These are phyloP conservation scores for Luscinia luscinia DNA, from an alignment of 2,797 vertebrate species.

Conservation along the genomic window DNA sequence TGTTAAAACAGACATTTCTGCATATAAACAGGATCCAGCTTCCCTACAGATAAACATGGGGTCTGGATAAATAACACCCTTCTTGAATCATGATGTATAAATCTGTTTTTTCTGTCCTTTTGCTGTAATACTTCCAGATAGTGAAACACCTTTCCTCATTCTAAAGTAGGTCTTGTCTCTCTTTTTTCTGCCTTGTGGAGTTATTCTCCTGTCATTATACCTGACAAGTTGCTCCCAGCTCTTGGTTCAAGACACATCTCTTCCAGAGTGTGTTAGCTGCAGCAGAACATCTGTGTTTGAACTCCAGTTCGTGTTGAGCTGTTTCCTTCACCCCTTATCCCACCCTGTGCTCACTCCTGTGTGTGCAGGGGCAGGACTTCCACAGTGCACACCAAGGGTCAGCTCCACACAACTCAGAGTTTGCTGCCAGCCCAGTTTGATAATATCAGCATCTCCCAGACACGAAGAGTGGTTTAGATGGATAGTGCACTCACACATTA, in stretches of 20 bases:
- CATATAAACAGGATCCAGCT: neutral
- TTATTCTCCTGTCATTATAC: neutral
- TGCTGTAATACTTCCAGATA: neutral
- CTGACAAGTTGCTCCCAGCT: neutral
- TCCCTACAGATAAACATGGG: neutral
- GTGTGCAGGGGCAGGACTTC: neutral
- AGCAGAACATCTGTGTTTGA: neutral
- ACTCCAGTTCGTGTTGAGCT: neutral
- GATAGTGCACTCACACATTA: fast-evolving
- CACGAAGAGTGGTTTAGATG: fast-evolving
- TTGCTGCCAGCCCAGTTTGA: neutral
- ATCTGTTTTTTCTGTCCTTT: neutral
- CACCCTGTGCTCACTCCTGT: neutral
- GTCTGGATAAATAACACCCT: neutral
- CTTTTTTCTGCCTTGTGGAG: neutral
- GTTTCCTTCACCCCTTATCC: neutral
- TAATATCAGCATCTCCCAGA: neutral
- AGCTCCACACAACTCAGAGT: neutral
- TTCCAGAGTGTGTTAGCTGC: neutral
- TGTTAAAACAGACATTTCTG: neutral
- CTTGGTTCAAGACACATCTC: neutral
- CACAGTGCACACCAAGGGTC: neutral
- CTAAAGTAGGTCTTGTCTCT: neutral
- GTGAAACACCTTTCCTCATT: neutral
- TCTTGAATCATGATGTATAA: neutral